Base-by-base conservation (phyloP, 2,888 invertebrate species). In the Drepanosiphum platanoidis region DNA sequence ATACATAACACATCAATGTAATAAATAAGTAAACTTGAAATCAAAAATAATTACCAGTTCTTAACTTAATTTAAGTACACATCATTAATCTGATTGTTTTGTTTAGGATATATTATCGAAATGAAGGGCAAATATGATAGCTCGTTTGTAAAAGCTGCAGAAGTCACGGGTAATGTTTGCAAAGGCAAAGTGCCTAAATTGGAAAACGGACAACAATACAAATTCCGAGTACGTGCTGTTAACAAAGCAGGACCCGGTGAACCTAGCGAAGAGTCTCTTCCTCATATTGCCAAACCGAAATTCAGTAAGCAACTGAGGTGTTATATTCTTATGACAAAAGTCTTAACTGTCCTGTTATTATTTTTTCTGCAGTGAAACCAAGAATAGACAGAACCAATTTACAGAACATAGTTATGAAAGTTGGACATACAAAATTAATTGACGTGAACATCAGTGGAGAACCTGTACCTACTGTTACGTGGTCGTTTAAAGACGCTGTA, bases 221-320 rank as follows among this genome's bases (percentile, higher is more conserved):
- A 98, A 90, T 98, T 98, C 92, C 92, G 97, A 58, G 93, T 97
- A 2, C 92, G 95, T n/a, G 99, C 99, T 32, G 91, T 98, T 22
- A 99, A 99, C 91, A 96, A 97, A 91, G 97, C 97, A 72, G 99
- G 99, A 1, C 94, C 93, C 68, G 97, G 97, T 0, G 96, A 96
- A 88, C 96, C 97, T 0, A 96, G 96, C 36, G 97, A 97, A 90
- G 95, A 95, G 89, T 96, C 96, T 80, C 95, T 95, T 90, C 96
- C 96, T 92, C 97, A 97, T 89, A 95, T 95, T 5, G 96, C 96
- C 87, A 97, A 97, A 89, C 91, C 97, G 36, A 92, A 96, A 90
- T 96, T 93, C 93, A 92, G 96, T 96, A 90, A 94, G 95, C 11
- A 27, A 1, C 13, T 68, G 15, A 32, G 4, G 15, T 18, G 5